Evolutionary conservation across 2,888 invertebrate genomes (phyloP).

Genomic region (Buathra laborator): DNA sequence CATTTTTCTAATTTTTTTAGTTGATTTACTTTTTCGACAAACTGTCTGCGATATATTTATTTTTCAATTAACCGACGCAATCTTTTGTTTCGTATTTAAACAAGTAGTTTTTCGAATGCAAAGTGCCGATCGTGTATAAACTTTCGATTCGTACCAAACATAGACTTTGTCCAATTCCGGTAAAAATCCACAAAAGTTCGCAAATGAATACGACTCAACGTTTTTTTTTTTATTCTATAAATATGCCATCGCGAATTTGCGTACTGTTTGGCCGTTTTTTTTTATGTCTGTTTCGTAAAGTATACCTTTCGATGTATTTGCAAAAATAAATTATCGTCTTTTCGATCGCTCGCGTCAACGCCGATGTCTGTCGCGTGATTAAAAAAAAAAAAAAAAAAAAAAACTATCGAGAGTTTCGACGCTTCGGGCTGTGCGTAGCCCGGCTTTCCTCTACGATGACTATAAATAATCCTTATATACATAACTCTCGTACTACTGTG

Average conservation of each 20-base stretch:
- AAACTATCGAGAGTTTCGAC: neutral
- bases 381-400: neutral
- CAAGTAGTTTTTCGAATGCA: neutral
- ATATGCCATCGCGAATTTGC: too few relatives aligned
- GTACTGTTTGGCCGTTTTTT: neutral
- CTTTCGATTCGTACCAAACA: neutral
- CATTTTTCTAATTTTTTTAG: neutral
- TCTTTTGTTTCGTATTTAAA: neutral
- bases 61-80: neutral
- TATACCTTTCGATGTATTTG: neutral
- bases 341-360: neutral
- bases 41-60: neutral
- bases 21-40: neutral
- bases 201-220: neutral
- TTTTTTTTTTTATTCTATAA: neutral
- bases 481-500: neutral
- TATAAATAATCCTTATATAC: neutral
- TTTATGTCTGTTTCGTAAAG: neutral
- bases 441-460: neutral
- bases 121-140: neutral
- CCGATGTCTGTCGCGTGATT: neutral
- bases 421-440: neutral
- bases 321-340: conserved; percentile 12
- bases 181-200: neutral
- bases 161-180: neutral